phyloP scores from a whole-genome alignment of 2,113 vertebrate genomes.

The Tricholaema leucomelas region DNA sequence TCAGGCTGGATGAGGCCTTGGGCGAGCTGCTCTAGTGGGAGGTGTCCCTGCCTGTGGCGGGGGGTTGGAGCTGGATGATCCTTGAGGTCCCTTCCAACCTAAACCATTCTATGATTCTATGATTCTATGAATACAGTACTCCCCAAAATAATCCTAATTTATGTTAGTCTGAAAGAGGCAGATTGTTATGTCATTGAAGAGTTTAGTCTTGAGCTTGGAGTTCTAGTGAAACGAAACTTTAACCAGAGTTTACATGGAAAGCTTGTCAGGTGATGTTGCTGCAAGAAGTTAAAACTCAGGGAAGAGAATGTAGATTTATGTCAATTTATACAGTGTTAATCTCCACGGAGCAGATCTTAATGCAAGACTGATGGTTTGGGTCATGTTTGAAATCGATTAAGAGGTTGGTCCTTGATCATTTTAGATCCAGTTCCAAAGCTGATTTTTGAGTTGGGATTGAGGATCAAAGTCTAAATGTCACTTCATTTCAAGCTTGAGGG shows the following conservation, averaged over 20 bases:
- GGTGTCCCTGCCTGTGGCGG: no score
- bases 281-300: background rate
- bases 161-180: background rate
- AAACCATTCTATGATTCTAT: no score
- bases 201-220: background rate
- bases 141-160: background rate
- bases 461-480: background rate
- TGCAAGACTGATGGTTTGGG: background rate
- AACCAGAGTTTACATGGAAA: background rate
- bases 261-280: background rate
- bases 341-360: background rate
- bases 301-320: background rate
- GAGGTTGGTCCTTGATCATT: background rate
- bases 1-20: no score
- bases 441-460: background rate
- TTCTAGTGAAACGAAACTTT: background rate
- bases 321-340: background rate
- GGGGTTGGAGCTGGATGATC: no score
- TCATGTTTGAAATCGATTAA: constrained; percentile 8
- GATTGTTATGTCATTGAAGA: background rate
- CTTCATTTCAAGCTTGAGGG: background rate
- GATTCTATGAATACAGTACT: no score
- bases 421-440: background rate
- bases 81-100: no score
- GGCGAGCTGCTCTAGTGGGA: no score